These are phyloP conservation scores for Bungarus multicinctus DNA, from an alignment of 2,113 vertebrate species.

Conservation along the genomic window DNA sequence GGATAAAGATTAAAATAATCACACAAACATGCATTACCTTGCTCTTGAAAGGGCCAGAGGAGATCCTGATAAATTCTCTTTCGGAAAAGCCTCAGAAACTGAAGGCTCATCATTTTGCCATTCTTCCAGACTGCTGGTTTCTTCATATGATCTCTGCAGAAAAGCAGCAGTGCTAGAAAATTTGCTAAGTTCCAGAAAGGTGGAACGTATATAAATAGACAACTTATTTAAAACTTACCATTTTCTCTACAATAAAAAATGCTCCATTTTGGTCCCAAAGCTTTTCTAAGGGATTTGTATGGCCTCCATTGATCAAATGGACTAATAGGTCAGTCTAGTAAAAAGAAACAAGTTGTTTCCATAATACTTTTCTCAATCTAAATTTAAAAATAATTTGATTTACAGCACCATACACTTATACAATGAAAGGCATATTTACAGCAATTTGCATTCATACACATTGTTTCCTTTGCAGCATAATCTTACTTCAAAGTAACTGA, in stretches of 20 bases:
- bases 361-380: background rate
- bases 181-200: background rate
- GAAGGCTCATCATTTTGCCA: slow-evolving; percentile 30
- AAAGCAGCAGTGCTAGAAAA: accelerated
- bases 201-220: background rate
- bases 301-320: slow-evolving; percentile 57
- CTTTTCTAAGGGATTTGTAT: slow-evolving; percentile 64
- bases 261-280: slow-evolving; percentile 67
- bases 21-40: slow-evolving; percentile 72
- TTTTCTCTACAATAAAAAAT: slow-evolving; percentile 80
- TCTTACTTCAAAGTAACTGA: background rate
- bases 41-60: slow-evolving; percentile 82
- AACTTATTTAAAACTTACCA: slow-evolving; percentile 65
- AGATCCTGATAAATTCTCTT: slow-evolving; percentile 58
- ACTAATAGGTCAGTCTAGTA: slow-evolving; percentile 75
- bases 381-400: background rate
- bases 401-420: background rate
- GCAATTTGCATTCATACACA: background rate
- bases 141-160: slow-evolving; percentile 59
- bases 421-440: background rate
- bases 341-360: background rate
- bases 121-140: slow-evolving; percentile 50
- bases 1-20: background rate
- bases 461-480: background rate
- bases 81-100: slow-evolving; percentile 52